phyloP scores from a whole-genome alignment of 1,140 invertebrate species.

The Leptestheria dahalacensis region DNA sequence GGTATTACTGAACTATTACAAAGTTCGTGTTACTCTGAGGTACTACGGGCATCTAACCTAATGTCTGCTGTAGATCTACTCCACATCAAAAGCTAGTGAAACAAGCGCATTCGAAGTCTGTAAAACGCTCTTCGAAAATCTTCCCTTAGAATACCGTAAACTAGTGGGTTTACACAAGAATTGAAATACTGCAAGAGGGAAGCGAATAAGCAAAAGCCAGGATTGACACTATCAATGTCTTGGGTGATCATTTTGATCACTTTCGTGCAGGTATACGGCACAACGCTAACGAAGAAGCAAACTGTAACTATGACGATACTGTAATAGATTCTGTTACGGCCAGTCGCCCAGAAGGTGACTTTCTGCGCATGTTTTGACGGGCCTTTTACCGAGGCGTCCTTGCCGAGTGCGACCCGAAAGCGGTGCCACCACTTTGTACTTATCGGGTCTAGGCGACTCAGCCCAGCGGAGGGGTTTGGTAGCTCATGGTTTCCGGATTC shows the following conservation, averaged over 20 bases:
- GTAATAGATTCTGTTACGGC: conserved; percentile 20
- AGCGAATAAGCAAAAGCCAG: conserved; percentile 24
- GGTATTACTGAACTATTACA: too few species aligned
- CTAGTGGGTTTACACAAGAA: conserved; percentile 28
- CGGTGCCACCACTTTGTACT: too few species aligned
- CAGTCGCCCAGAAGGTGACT: neutral
- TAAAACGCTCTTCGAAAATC: conserved; percentile 23
- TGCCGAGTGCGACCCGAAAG: neutral
- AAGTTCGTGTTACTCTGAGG: too few species aligned
- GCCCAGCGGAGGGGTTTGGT: too few species aligned
- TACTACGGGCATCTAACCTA: too few species aligned
- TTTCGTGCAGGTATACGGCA: conserved; percentile 30
- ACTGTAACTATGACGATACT: conserved; percentile 27
- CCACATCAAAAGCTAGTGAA: too few species aligned
- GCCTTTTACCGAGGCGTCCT: neutral
- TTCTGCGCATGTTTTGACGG: neutral
- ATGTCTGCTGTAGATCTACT: too few species aligned
- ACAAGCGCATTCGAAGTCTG: neutral
- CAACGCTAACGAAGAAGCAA: conserved; percentile 28
- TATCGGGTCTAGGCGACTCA: too few species aligned
- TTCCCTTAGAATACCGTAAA: conserved; percentile 28
- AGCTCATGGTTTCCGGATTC: too few species aligned
- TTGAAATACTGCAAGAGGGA: conserved; percentile 25
- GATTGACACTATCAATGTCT: conserved; percentile 20
- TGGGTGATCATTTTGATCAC: conserved; percentile 25